These are phyloP conservation scores for Acrocephalus arundinaceus DNA, from an alignment of 2,113 vertebrate genomes.

Conservation along the genomic window DNA sequence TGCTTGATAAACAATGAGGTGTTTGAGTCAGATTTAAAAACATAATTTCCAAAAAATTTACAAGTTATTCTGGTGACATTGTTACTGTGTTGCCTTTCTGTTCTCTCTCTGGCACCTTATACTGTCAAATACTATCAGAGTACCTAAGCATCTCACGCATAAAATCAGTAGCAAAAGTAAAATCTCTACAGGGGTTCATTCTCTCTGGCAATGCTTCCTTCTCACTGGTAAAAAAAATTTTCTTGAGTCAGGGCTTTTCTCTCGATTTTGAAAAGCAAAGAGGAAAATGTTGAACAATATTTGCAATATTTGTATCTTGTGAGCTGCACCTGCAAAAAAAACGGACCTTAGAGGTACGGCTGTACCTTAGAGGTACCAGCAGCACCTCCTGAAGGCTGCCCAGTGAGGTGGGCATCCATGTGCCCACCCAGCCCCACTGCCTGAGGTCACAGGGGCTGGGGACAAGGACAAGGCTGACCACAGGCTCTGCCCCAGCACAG, in stretches of 20 bases:
- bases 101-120: slow-evolving; percentile 30
- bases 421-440: not conserved
- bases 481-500: not conserved
- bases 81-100: slow-evolving; percentile 7
- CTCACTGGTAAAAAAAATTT: not conserved
- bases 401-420: fast-evolving
- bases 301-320: not conserved
- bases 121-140: slow-evolving; percentile 42
- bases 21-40: not conserved
- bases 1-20: not conserved
- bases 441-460: too few relatives aligned
- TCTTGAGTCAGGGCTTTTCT: slow-evolving; percentile 22
- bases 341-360: not conserved
- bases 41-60: not conserved
- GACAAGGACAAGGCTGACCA: fast-evolving
- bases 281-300: not conserved
- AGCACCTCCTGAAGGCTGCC: not conserved
- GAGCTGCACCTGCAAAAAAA: fast-evolving
- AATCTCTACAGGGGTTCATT: slow-evolving; percentile 43
- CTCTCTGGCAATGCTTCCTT: slow-evolving; percentile 34
- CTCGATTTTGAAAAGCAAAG: not conserved
- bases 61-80: not conserved
- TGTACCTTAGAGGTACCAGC: not conserved
- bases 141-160: slow-evolving; percentile 37
- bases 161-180: slow-evolving; percentile 60